Evolutionary conservation across 2,797 vertebrate species (phyloP), one percentile per base, ranked within the genome.

Genomic region (Tympanoctomys barrerae): DNA sequence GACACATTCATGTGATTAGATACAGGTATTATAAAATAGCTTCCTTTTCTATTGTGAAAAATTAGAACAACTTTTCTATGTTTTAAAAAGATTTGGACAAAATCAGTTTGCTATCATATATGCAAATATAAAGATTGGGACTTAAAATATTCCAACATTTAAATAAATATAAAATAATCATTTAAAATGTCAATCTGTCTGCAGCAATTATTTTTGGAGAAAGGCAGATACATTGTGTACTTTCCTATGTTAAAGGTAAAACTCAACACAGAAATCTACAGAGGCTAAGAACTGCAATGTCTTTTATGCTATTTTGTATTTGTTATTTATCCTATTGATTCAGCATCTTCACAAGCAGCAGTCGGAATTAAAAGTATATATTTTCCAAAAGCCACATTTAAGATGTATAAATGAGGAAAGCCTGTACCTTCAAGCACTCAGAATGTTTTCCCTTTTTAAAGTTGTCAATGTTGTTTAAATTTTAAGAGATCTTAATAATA

Each of bases 121-220:
- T 54, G 0, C 13, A 79, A 87, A 88, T 16, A n/a, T 70, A 86
- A 70, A 61, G 46, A 26, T 80, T 87, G 11, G n/a, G 16, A n/a
- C 19, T 18, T 42, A 3, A 93, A 57, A 57, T 14, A 52, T 59
- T 80, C 0, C 10, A 75, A 33, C 4, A 52, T 88, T 89, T 91
- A 49, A 86, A 66, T 85, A 33, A 70, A 31, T 84, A 68, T 59
- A 24, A 83, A 87, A 84, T 80, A 52, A 94, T 84, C 2, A 18
- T 24, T 46, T 62, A 46, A 73, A 66, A 66, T 89, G 0, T 66
- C 57, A 62, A 81, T 59, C 18, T 0, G 70, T 28, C 26, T 46
- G 52, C 2, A 79, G 33, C 33, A 87, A 14, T 81, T 39, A 77
- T 0, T 92, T 49, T 16, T 57, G 24, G 57, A 79, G 71, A 78